Conservation (phyloP, 1,140 invertebrate species). For the Heterodera schachtii region DNA sequence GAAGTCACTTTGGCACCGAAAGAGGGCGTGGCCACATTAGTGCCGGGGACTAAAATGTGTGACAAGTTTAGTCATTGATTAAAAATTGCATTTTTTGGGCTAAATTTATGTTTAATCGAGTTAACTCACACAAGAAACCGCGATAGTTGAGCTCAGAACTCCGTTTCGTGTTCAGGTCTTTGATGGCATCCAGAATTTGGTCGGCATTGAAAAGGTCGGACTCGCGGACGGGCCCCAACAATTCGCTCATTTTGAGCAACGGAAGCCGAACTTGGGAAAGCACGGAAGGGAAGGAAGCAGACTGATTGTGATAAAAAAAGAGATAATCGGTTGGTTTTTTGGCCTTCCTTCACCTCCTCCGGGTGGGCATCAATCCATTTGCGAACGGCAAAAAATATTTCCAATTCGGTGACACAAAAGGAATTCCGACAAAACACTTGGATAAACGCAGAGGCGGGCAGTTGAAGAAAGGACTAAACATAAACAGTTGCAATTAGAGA, state of each 20-base stretch:
- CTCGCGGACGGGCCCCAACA: constrained; percentile 83
- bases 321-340: constrained; percentile 24
- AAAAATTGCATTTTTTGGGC: constrained; percentile 6
- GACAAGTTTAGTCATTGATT: background rate
- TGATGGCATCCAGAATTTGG: constrained; percentile 88
- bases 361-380: constrained; percentile 82
- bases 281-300: constrained; percentile 18
- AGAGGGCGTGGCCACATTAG: constrained; percentile 38
- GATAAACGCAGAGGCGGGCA: constrained; percentile 61
- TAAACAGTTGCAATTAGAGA: background rate
- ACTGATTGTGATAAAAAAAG: constrained; percentile 25
- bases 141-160: constrained; percentile 79
- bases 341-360: constrained; percentile 68
- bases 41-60: constrained; percentile 33
- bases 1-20: constrained; percentile 44
- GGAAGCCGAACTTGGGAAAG: constrained; percentile 74
- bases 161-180: constrained; percentile 77
- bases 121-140: constrained; percentile 65
- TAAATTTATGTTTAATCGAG: no score
- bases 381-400: constrained; percentile 86
- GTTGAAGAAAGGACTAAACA: constrained; percentile 45
- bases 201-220: constrained; percentile 83
- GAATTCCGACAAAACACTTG: constrained; percentile 87
- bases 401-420: constrained; percentile 90
- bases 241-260: constrained; percentile 82